Base-by-base conservation (phyloP, 2,113 vertebrate genomes). In the Syngnathoides biaculeatus region DNA sequence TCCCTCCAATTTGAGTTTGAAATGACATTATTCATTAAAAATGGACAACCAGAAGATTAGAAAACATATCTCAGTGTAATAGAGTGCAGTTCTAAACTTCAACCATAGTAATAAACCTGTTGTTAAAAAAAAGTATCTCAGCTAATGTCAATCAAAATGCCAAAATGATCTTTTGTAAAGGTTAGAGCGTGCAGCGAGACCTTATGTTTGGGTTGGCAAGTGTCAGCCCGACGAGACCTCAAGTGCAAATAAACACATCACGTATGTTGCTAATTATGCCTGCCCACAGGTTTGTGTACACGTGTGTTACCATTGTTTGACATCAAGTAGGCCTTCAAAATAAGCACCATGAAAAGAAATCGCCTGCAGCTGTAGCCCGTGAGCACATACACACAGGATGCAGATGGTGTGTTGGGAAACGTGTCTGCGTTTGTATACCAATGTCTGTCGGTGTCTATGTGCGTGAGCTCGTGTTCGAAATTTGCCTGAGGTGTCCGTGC, bases 401-500 rank as follows among this genome's bases (percentile, higher is more conserved):
- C 81, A 87, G 82, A 80, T 81, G 83, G 84, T 48, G 83, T 57
- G 59, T 67, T 68, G 5, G 6, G 1, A n/a, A 27, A 53, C 2
- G 24, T 24, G 27, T 30, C 14, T 56, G 26, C 15, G 6, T 55
- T 55, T 55, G 52, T 5, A 24, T 11, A 24, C 52, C 52, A 58
- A n/a, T 56, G 65, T 5, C 56, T 71, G 78, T 71, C 52, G 64
- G 13, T 70, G 45, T 68, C 14, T 69, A 64, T 67, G 58, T 68
- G 68, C 42, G 65, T 27, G 24, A 45, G 65, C 57, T 58, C 42
- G 59, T 52, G 78, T 42, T 40, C 1, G 60, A 24, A 65, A 69
- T 72, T 90, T 92, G 86, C 92, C 91, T 92, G 87, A 90, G 90
- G 67, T 92, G 89, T 48, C 88, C 85, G 20, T 91, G 89, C 4